Conservation (phyloP, 2,888 invertebrate species). For the Cenopis cana region DNA sequence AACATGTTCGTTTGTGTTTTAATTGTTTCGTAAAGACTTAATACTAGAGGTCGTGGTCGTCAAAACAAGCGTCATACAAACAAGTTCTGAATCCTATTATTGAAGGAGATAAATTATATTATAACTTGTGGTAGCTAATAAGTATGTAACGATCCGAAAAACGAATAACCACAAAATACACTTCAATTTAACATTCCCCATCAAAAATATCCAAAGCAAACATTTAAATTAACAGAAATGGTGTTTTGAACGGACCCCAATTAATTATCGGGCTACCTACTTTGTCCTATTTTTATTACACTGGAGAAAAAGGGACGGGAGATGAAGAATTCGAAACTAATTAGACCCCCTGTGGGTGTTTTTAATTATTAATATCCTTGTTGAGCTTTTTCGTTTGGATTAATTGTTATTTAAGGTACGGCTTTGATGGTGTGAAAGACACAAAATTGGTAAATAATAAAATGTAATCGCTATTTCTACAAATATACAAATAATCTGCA, state of each 20-base stretch:
- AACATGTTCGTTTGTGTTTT: no score
- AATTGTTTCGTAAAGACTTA: no score
- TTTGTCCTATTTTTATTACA: conserved; percentile 47
- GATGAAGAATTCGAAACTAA: conserved; percentile 55
- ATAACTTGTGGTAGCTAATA: background rate
- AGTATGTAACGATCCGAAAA: background rate
- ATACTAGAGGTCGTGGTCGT: no score
- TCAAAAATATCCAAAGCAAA: conserved; percentile 31
- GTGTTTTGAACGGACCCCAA: conserved; percentile 55
- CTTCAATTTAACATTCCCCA: conserved; percentile 12
- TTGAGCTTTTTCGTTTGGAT: conserved; percentile 24
- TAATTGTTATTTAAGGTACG: conserved; percentile 29
- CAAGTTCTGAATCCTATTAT: background rate
- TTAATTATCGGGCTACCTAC: conserved; percentile 58
- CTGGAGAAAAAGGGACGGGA: conserved; percentile 45
- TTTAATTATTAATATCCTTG: conserved; percentile 50
- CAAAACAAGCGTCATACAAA: no score
- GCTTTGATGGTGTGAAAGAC: background rate
- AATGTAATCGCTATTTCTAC: no score
- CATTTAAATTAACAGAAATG: conserved; percentile 53
- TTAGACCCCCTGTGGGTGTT: conserved; percentile 66
- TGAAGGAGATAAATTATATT: background rate
- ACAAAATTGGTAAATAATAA: no score
- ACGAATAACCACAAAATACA: conserved; percentile 1
- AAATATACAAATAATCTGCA: no score